A percentile compares a stretch with the other conserved stretches of the same genome.
These are phyloP conservation scores for Drosophila yooni DNA, from an alignment of 2,888 invertebrate species.

Conservation along the genomic window DNA sequence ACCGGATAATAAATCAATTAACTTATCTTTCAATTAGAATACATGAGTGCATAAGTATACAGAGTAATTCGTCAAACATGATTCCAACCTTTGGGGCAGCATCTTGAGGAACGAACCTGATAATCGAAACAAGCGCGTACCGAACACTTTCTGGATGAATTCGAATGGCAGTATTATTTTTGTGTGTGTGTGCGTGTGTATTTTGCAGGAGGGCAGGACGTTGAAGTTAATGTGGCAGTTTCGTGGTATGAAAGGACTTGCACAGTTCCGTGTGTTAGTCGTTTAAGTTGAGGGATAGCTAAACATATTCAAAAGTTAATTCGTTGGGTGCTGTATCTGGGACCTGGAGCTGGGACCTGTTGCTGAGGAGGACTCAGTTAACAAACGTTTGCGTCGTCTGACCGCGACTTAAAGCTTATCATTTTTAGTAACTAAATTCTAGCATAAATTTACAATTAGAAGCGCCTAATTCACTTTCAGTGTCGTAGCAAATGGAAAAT, in stretches of 20 bases:
- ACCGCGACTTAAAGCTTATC: constrained; percentile 72
- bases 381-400: constrained; percentile 50
- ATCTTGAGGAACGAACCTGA: constrained; percentile 25
- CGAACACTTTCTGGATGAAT: constrained; percentile 13
- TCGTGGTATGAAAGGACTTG: constrained; percentile 48
- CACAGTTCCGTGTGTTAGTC: constrained; percentile 37
- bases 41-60: constrained; percentile 43
- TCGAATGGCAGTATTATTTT: constrained; percentile 61
- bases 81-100: constrained; percentile 1
- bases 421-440: constrained; percentile 72
- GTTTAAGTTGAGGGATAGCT: constrained; percentile 23
- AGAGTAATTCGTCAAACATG: constrained; percentile 10
- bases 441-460: constrained; percentile 75
- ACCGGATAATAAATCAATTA: constrained; percentile 64
- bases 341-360: constrained; percentile 27
- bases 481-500: constrained; percentile 69
- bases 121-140: constrained; percentile 11
- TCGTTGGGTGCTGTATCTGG: constrained; percentile 31
- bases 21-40: constrained; percentile 66
- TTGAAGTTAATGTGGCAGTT: constrained; percentile 63
- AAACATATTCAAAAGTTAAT: constrained; percentile 16
- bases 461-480: constrained; percentile 79
- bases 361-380: constrained; percentile 50
- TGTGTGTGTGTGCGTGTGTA: constrained; percentile 13
- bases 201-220: constrained; percentile 29